Conservation (phyloP, 2,888 invertebrate genomes). For the Bombylius discolor region DNA sequence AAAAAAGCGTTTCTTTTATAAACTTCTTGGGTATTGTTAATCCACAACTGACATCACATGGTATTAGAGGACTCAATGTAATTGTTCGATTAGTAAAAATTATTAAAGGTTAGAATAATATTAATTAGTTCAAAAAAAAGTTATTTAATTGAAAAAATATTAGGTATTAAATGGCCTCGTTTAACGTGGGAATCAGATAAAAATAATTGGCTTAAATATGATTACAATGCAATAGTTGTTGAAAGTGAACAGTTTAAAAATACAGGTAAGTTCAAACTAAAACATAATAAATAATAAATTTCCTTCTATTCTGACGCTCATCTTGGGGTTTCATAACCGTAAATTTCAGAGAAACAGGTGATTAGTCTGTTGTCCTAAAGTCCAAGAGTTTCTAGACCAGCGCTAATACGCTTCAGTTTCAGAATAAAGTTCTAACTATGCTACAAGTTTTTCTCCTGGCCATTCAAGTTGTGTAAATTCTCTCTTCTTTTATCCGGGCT, state of each 20-base stretch:
- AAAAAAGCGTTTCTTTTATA: slow-evolving; percentile 17
- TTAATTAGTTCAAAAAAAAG: not conserved
- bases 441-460: too few species aligned
- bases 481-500: too few species aligned
- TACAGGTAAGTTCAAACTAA: not conserved
- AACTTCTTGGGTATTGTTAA: slow-evolving; percentile 19
- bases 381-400: too few species aligned
- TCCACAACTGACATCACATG: slow-evolving; percentile 19
- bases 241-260: slow-evolving; percentile 3
- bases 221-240: slow-evolving; percentile 7
- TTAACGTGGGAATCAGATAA: slow-evolving; percentile 9
- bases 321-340: too few species aligned
- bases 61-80: slow-evolving; percentile 23
- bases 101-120: slow-evolving; percentile 5
- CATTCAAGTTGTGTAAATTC: too few species aligned
- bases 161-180: slow-evolving; percentile 9
- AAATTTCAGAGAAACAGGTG: too few species aligned
- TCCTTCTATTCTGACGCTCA: too few species aligned
- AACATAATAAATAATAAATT: too few species aligned
- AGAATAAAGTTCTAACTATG: too few species aligned
- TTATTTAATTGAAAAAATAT: not conserved
- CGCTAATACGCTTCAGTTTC: too few species aligned
- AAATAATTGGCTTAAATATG: slow-evolving; percentile 9
- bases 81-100: slow-evolving; percentile 22
- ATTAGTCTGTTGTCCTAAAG: too few species aligned